Evolutionary conservation across 2,113 vertebrate genomes (phyloP).

Genomic region (Barbus barbus): DNA sequence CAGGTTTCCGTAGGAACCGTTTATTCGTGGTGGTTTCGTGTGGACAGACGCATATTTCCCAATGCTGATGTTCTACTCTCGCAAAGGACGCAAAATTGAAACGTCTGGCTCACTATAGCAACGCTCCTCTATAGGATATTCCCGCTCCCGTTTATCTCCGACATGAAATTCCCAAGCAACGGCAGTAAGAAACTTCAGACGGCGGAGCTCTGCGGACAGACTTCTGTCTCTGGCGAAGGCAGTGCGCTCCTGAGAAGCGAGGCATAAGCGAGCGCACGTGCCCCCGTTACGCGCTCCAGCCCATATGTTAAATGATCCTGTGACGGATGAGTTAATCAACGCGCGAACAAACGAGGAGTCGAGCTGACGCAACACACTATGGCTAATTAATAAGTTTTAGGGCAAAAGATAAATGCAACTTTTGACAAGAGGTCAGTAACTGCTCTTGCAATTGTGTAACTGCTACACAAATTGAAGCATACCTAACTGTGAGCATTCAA

Average conservation of each 20-base stretch:
- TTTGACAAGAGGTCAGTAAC: background rate
- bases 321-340: slow-evolving; percentile 24
- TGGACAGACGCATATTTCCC: slow-evolving; percentile 41
- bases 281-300: slow-evolving; percentile 31
- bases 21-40: slow-evolving; percentile 24
- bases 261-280: background rate
- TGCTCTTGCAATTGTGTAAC: background rate
- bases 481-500: background rate
- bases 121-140: slow-evolving; percentile 10
- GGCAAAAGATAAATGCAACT: background rate
- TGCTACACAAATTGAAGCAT: background rate
- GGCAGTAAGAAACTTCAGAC: slow-evolving; percentile 31
- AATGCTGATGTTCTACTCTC: background rate
- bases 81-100: slow-evolving; percentile 31
- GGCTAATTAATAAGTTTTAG: background rate
- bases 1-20: slow-evolving; percentile 27
- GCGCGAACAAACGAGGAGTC: background rate
- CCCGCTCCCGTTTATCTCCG: slow-evolving; percentile 20
- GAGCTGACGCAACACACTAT: background rate
- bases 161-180: slow-evolving; percentile 32
- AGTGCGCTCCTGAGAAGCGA: slow-evolving; percentile 4
- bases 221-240: slow-evolving; percentile 10
- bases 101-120: background rate
- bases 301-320: slow-evolving; percentile 32
- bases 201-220: slow-evolving; percentile 10